These are phyloP conservation scores for Scaptomyza flava DNA, from an alignment of 2,888 invertebrate genomes.

Conservation along the genomic window DNA sequence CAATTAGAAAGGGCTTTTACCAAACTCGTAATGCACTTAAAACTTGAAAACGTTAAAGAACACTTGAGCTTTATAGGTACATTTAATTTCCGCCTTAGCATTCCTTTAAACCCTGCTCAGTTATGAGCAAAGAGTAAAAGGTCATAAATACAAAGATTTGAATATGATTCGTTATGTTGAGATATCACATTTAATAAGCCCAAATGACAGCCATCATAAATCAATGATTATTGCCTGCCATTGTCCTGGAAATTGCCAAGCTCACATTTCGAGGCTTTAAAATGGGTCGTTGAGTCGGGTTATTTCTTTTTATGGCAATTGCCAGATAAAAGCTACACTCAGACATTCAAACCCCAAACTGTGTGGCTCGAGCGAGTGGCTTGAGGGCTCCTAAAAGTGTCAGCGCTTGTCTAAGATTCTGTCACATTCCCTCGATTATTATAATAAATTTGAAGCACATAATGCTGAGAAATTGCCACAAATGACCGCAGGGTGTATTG, in stretches of 20 bases:
- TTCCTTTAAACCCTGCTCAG: background rate
- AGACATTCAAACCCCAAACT: conserved; percentile 1
- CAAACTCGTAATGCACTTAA: conserved; percentile 15
- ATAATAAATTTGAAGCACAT: conserved; percentile 65
- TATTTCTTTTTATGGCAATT: conserved; percentile 64
- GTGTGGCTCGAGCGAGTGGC: background rate
- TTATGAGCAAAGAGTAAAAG: background rate
- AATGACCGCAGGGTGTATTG: conserved; percentile 38
- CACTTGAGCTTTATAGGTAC: conserved; percentile 3
- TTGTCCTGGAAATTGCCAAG: conserved; percentile 62
- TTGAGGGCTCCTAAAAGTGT: conserved; percentile 44
- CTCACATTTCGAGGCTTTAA: conserved; percentile 61
- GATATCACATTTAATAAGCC: conserved; percentile 82
- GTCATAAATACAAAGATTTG: conserved; percentile 12
- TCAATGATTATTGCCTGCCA: conserved; percentile 82
- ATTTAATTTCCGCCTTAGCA: background rate
- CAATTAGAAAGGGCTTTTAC: conserved; percentile 48
- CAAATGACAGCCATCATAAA: conserved; percentile 80
- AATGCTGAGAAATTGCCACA: conserved; percentile 56
- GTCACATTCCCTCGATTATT: conserved; percentile 58
- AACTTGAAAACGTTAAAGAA: conserved; percentile 29
- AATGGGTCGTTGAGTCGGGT: conserved; percentile 58
- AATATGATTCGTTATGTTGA: conserved; percentile 20
- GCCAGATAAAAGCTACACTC: conserved; percentile 59
- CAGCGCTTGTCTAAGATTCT: conserved; percentile 65